These are phyloP conservation scores for Ichneumon xanthorius DNA, from an alignment of 2,888 invertebrate species.

Conservation along the genomic window DNA sequence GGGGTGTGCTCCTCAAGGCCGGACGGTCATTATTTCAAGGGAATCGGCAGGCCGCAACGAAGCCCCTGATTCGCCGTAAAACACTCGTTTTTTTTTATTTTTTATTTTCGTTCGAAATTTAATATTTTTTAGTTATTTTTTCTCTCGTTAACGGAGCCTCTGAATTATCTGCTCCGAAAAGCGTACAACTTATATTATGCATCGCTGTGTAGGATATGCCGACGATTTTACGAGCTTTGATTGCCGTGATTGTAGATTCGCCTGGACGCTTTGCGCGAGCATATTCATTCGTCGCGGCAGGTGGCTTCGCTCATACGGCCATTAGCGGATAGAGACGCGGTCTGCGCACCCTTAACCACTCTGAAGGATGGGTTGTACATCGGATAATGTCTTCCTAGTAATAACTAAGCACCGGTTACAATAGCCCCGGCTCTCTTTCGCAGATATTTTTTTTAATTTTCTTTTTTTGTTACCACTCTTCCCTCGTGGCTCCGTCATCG, in stretches of 20 bases:
- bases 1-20: background rate
- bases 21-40: background rate
- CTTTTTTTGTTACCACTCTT: slow-evolving; percentile 33
- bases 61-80: background rate
- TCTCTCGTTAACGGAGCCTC: background rate
- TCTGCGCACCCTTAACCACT: slow-evolving; percentile 51
- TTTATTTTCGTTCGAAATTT: background rate
- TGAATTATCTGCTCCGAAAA: slow-evolving; percentile 1
- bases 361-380: slow-evolving; percentile 50
- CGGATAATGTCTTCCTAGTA: slow-evolving; percentile 75
- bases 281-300: slow-evolving; percentile 70
- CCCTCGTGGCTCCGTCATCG: slow-evolving; percentile 28
- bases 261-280: slow-evolving; percentile 46
- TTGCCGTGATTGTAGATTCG: slow-evolving; percentile 50
- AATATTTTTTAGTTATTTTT: background rate
- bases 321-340: slow-evolving; percentile 62
- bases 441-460: background rate
- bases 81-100: background rate
- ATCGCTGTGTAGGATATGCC: background rate
- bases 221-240: slow-evolving; percentile 31
- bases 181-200: slow-evolving; percentile 4
- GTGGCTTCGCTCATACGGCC: slow-evolving; percentile 68
- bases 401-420: slow-evolving; percentile 74
- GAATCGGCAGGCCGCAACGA: background rate
- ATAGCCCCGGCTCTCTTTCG: slow-evolving; percentile 52